Evolutionary conservation across 2,113 vertebrate genomes (phyloP), one percentile per base, ranked within the genome.

Genomic region (Varanus salvator): DNA sequence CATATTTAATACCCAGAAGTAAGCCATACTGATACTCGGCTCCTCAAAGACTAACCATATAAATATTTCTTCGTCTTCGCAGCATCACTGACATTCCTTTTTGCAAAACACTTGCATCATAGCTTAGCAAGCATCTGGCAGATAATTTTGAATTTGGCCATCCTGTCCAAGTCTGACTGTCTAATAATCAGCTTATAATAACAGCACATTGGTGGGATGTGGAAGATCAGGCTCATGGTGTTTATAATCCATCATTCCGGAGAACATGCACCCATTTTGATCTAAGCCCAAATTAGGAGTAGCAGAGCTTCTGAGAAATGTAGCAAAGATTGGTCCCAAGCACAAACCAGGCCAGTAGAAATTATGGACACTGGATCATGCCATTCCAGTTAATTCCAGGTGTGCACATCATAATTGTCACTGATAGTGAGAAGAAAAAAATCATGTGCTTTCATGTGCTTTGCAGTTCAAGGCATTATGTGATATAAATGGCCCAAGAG

Each of bases 41-140:
- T 94, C 92, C 90, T 75, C 52, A 90, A 93, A 95, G 91, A 92
- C 92, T 93, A 95, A 85, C 31, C n/a, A 94, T 86, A 34, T 90
- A 81, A 69, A 89, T 29, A 84, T 34, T 84, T 68, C 44, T 84
- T n/a, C 91, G 60, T 89, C 91, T 92, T 91, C 64, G 71, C 87
- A 86, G 90, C 88, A 87, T 90, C 94, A 87, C n/a, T 90, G 78
- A 85, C 64, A 72, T 93, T 64, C 57, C 27, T 90, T 91, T 86
- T 80, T 86, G 34, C 5, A 57, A 19, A 85, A 48, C 8, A 52
- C 17, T 50, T n/a, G 8, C 48, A 72, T 14, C 50, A 34, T 50
- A 38, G 19, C 50, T 85, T n/a, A 71, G 38, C 64, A 68, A 34
- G 6, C 38, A 44, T 31, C 9, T 60, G 69, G 38, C 27, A 75